A percentile compares a stretch with the other conserved stretches of the same genome.
These are phyloP conservation scores for Rhabdomys pumilio DNA, from an alignment of 2,797 vertebrate species.

Conservation along the genomic window DNA sequence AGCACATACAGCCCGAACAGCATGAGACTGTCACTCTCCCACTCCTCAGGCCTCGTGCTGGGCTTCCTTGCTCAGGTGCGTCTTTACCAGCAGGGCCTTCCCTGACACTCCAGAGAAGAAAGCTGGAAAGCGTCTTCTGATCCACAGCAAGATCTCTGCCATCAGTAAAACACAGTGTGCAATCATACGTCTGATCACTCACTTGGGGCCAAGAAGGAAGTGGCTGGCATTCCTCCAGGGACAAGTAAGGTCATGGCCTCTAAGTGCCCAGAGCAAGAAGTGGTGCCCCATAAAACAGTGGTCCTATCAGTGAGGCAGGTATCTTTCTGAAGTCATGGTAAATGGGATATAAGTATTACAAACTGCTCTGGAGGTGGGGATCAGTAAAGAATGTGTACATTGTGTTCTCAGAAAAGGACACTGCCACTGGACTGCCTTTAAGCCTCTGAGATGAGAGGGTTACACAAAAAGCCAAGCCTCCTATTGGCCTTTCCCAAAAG, in stretches of 20 bases:
- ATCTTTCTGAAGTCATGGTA: not conserved
- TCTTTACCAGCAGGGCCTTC: not conserved
- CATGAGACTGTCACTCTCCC: not conserved
- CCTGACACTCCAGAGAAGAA: not conserved
- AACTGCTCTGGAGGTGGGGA: not conserved
- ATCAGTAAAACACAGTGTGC: accelerated
- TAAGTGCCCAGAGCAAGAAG: not conserved
- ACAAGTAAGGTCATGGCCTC: accelerated
- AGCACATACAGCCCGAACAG: too few species aligned
- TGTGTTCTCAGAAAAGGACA: not conserved
- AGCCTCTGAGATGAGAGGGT: too few species aligned
- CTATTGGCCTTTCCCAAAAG: not conserved
- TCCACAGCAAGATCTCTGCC: not conserved
- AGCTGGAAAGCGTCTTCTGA: accelerated
- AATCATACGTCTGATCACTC: not conserved
- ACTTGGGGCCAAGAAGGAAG: not conserved
- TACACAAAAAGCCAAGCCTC: not conserved
- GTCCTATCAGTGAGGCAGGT: accelerated
- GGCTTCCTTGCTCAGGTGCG: not conserved
- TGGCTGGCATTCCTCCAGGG: too few species aligned
- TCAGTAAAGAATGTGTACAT: not conserved
- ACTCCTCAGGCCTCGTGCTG: not conserved
- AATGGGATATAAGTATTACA: not conserved
- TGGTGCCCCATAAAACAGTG: not conserved
- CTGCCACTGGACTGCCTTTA: not conserved